Base-by-base conservation (phyloP, 2,113 vertebrate species). In the Panthera leo region DNA sequence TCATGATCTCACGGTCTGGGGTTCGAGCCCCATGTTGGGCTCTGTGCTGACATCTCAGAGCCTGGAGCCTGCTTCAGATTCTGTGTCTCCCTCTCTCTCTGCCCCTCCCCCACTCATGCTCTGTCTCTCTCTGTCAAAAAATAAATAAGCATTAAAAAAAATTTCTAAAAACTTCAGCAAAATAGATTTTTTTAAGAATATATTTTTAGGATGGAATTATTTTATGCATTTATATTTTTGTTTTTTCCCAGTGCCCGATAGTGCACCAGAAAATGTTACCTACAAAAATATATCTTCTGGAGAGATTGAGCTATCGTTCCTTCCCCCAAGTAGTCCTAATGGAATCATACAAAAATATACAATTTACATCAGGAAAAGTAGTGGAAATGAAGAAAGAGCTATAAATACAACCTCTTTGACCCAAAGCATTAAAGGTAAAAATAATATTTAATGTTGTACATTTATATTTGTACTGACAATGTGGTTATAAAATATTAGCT, bases 341-440 rank as follows among this genome's bases (percentile, higher is more conserved):
- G 99, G 99, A 95, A 98, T 99, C 78, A 98, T 99, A 97, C 96
- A 98, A 96, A 98, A 97, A 36, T 99, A 99, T 76, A 99, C 99
- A 83, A 94, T 99, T 97, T 99, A 99, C 97, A 98, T 99, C 71
- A 98, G 45, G 14, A 98, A 80, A 83, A 95, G n/a, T 90, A 98
- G 98, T 91, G 98, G 87, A 95, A 98, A 97, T 1, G 98, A 99
- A 27, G 90, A 98, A 79, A 99, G 98, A 97, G 86, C 96, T 42
- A 97, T 98, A 97, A 98, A 99, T 88, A 99, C 98, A 34, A 98
- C 98, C 39, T 82, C 98, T 96, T 92, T 98, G 94, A 97, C 63
- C 1, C 93, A 98, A 51, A 96, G 0, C 76, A 98, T 99, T 97
- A 91, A 98, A 99, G 99, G 99, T 98, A 97, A 98, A 94, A 98